Conservation (phyloP, 2,888 invertebrate species). For the Pseudolycoriella hygida region DNA sequence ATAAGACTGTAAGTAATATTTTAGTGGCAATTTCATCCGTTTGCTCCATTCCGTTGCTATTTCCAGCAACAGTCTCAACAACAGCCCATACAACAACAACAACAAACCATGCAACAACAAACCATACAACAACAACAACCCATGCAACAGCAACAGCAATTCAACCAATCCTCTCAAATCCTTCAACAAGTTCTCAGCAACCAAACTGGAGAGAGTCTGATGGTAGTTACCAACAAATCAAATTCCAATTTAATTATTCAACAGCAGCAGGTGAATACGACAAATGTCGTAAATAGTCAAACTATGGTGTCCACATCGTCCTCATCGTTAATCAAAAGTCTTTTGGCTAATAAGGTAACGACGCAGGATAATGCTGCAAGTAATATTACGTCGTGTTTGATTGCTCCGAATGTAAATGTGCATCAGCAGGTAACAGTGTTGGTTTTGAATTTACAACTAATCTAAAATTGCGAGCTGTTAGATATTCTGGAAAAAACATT, state of each 20-base stretch:
- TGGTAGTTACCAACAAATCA: conserved; percentile 7
- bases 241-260: not conserved
- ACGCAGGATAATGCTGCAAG: conserved; percentile 15
- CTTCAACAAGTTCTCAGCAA: conserved; percentile 4
- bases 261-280: conserved; percentile 4
- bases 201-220: conserved; percentile 3
- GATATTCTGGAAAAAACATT: no score
- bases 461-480: no score
- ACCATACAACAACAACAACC: not conserved
- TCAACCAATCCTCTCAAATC: conserved; percentile 11
- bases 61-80: not conserved
- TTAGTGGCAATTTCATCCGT: no score
- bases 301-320: conserved; percentile 33
- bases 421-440: conserved; percentile 19
- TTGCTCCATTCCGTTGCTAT: no score
- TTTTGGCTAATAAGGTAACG: conserved; percentile 82
- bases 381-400: conserved; percentile 13
- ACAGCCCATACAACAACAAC: conserved; percentile 8
- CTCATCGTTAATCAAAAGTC: conserved; percentile 80
- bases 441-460: conserved; percentile 1
- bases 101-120: conserved; percentile 18
- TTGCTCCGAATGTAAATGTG: conserved; percentile 18
- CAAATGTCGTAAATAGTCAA: conserved; percentile 3
- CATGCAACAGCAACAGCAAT: conserved; percentile 12
- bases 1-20: not conserved